Evolutionary conservation across 1,140 invertebrate species (phyloP).

Genomic region (Drosophila pruinosa): DNA sequence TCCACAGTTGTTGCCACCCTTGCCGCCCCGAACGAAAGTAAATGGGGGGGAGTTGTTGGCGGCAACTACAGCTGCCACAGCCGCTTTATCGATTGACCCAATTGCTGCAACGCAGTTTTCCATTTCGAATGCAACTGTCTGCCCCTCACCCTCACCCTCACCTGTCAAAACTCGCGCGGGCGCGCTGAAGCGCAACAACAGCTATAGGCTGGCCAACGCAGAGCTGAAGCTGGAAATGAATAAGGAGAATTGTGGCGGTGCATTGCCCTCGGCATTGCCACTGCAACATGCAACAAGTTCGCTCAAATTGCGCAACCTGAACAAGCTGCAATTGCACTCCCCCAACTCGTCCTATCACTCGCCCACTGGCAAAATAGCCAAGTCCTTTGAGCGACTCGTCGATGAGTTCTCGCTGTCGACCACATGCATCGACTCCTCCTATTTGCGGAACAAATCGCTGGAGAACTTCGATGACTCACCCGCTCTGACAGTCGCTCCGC

Average conservation of each 20-base stretch:
- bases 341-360: slow-evolving; percentile 1
- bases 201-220: slow-evolving; percentile 91
- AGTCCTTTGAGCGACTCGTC: slow-evolving; percentile 83
- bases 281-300: slow-evolving; percentile 73
- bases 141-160: not conserved
- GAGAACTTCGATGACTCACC: slow-evolving; percentile 80
- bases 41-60: slow-evolving; percentile 32
- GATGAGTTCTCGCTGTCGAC: slow-evolving; percentile 80
- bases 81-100: slow-evolving; percentile 78
- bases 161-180: slow-evolving; percentile 25
- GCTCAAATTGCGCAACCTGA: slow-evolving; percentile 47
- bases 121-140: slow-evolving; percentile 46
- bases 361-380: slow-evolving; percentile 56
- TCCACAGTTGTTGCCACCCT: not conserved
- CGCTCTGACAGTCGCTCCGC: slow-evolving; percentile 33
- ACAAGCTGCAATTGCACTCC: slow-evolving; percentile 18
- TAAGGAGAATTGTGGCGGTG: slow-evolving; percentile 66
- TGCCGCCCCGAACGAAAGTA: slow-evolving; percentile 72
- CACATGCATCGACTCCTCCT: slow-evolving; percentile 75
- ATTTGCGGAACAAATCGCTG: slow-evolving; percentile 82
- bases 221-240: slow-evolving; percentile 78
- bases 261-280: slow-evolving; percentile 48
- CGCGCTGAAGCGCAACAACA: slow-evolving; percentile 90
- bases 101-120: slow-evolving; percentile 73
- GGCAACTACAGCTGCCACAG: slow-evolving; percentile 7